Conservation (phyloP, 2,113 vertebrate genomes). For the Gnathonemus longibarbis region DNA sequence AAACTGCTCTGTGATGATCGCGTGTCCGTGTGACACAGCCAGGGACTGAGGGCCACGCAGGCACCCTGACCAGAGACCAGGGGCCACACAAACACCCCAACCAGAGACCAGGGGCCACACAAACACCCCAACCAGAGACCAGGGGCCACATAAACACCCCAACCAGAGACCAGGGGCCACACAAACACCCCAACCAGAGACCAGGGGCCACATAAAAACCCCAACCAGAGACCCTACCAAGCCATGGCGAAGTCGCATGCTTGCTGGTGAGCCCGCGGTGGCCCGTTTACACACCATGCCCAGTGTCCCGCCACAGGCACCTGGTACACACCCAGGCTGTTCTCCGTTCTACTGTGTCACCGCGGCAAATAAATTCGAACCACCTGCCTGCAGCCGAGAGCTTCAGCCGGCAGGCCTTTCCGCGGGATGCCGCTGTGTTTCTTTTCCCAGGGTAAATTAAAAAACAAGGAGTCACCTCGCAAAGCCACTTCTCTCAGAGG, state of each 20-base stretch:
- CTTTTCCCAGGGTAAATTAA: neutral
- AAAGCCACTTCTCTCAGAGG: neutral
- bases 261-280: neutral
- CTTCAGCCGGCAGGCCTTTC: neutral
- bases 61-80: neutral
- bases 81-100: neutral
- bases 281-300: neutral
- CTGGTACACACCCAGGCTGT: conserved; percentile 36
- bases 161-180: neutral
- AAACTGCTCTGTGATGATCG: neutral
- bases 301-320: conserved; percentile 24
- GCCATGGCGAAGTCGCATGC: neutral
- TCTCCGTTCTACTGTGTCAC: conserved; percentile 41
- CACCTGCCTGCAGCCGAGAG: conserved; percentile 65
- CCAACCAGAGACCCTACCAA: neutral
- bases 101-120: neutral
- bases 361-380: conserved; percentile 67
- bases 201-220: neutral
- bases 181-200: neutral
- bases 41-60: neutral
- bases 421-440: neutral
- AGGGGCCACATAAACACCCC: neutral
- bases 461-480: neutral
- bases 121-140: neutral
- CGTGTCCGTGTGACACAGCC: neutral